Base-by-base conservation (phyloP, 1,140 invertebrate species). In the Tetranychus cinnabarinus region DNA sequence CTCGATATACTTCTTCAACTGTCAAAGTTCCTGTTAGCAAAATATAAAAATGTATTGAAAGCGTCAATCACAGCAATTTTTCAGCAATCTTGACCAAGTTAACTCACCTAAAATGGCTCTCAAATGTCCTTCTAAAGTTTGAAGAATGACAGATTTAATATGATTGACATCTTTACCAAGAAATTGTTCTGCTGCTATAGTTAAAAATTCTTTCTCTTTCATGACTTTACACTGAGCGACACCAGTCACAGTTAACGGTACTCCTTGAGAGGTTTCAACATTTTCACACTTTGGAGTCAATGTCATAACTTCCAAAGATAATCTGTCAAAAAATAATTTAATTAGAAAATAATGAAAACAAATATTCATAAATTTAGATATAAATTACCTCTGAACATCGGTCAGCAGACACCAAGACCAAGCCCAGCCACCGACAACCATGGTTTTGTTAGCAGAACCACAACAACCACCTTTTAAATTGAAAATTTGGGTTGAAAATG, bases 1-100 rank as follows among this genome's bases (percentile, higher is more conserved):
- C 91, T 73, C 96, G 96, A 74, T 97, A 97, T 70, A 97, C 97
- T 77, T 97, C 92, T 81, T 96, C 91, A 12, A 97, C 91, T 39
- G 90, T 95, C 91, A 97, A 97, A 64, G 88, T 23, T 23, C 23
- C 23, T 23, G 23, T 23, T 23, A 23, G 23, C 23, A 23, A 23
- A 23, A 23, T 23, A 23, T 23, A 23, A 23, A 23, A 23, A 23
- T 23, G 23, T 23, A 23, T 23, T 23, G 23, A 23, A 23, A 0
- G 23, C 23, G 23, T 23, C 23, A 23, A 23, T 23, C 23, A 23
- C 23, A 23, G 23, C 23, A 23, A 23, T 23, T 23, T 23, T 23
- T 23, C 23, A 23, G 23, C 23, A 23, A 23, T 23, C 23, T 23
- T 23, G 23, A 23, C 23, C 23, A 23, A 23, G 23, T 23, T 23